Evolutionary conservation across 92 coral and sea anemone species (phyloP).

Genomic region (Pocillopora meandrina): DNA sequence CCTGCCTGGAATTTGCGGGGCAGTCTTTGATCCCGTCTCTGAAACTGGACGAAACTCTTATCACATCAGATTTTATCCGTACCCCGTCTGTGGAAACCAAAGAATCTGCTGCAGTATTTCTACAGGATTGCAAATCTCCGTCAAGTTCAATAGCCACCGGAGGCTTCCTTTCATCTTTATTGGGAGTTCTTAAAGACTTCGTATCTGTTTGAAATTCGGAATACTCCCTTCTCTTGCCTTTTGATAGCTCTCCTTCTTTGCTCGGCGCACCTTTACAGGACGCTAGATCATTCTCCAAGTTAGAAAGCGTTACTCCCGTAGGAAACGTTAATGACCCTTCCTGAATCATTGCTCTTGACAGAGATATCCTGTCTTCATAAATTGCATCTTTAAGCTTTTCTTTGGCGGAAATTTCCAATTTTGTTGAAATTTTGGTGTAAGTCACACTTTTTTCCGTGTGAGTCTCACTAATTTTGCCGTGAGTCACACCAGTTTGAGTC

Average conservation of each 20-base stretch:
- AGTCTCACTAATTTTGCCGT: not conserved
- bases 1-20: not conserved
- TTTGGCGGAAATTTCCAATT: not conserved
- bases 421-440: not conserved
- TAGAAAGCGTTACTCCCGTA: too few species aligned
- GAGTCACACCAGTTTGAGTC: not conserved
- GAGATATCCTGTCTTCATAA: not conserved
- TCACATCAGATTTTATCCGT: too few species aligned
- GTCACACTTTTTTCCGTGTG: not conserved
- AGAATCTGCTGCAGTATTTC: not conserved
- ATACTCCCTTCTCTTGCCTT: not conserved
- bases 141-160: not conserved
- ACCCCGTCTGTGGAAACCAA: too few species aligned
- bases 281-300: too few species aligned
- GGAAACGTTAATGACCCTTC: too few species aligned
- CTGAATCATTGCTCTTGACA: not conserved
- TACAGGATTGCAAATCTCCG: not conserved
- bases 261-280: too few species aligned
- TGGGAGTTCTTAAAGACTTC: not conserved
- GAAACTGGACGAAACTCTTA: too few species aligned
- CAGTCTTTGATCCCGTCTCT: not conserved
- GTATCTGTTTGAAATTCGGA: not conserved
- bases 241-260: not conserved
- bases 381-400: not conserved
- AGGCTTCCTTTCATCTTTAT: not conserved